phyloP scores from a whole-genome alignment of 2,113 vertebrate species.

The Noctilio leporinus region DNA sequence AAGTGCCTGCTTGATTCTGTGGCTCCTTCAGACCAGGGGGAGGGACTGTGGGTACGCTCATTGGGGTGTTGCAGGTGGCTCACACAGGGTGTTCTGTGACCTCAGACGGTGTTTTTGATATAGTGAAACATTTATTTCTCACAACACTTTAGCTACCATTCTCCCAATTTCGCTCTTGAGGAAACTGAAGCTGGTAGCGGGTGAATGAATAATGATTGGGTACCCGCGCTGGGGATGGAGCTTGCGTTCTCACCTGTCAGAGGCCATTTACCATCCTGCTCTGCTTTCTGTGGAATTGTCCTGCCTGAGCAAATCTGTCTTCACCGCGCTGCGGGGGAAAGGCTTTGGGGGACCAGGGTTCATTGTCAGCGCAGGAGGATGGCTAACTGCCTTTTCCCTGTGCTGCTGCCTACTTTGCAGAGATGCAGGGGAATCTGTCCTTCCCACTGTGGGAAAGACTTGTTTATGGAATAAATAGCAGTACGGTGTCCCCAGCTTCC shows the following conservation, averaged over 20 bases:
- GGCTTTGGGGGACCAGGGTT: neutral
- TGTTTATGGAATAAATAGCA: neutral
- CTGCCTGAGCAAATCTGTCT: neutral
- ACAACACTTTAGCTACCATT: neutral
- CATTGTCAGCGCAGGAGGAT: fast-evolving
- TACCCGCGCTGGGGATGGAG: neutral
- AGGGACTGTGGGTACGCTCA: fast-evolving
- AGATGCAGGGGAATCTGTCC: neutral
- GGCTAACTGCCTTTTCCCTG: no score
- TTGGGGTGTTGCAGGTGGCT: neutral
- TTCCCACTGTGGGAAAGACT: neutral
- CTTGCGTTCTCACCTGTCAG: neutral
- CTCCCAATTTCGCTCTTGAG: neutral
- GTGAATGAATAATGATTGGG: neutral
- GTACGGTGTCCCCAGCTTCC: neutral
- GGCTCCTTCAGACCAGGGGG: neutral
- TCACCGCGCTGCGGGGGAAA: fast-evolving
- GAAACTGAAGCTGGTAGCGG: neutral
- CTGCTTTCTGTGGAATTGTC: fast-evolving
- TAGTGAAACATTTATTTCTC: neutral
- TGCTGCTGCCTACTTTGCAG: neutral
- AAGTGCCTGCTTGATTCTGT: neutral
- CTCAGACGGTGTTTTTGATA: neutral
- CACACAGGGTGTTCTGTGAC: fast-evolving
- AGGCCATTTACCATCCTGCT: neutral